Percentiles rank a stretch among this genome's conserved stretches.
These are phyloP conservation scores for Nymphalis io DNA, from an alignment of 1,140 invertebrate species.

Conservation along the genomic window DNA sequence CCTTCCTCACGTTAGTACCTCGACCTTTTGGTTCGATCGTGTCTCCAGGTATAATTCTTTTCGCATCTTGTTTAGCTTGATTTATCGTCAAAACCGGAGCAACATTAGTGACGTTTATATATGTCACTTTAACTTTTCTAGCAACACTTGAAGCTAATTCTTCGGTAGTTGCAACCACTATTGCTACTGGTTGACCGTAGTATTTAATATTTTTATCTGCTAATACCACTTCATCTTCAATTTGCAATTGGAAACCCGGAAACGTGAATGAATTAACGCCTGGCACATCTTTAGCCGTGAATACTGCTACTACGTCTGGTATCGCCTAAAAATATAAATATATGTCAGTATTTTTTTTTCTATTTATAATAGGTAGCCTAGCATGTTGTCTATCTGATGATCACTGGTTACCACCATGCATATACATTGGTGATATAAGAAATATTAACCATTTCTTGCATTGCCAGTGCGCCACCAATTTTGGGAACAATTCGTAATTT, in stretches of 20 bases:
- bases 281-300: conserved; percentile 86
- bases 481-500: too few species aligned
- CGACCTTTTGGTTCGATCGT: conserved; percentile 62
- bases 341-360: neutral
- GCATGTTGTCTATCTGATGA: too few species aligned
- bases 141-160: conserved; percentile 83
- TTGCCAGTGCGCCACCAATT: too few species aligned
- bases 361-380: neutral
- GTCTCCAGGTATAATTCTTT: conserved; percentile 50
- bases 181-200: conserved; percentile 88
- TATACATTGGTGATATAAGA: too few species aligned
- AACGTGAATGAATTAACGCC: conserved; percentile 82
- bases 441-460: too few species aligned
- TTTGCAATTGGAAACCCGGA: conserved; percentile 52
- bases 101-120: conserved; percentile 71
- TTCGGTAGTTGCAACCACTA: conserved; percentile 85
- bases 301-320: conserved; percentile 85
- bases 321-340: conserved; percentile 46
- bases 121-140: conserved; percentile 85
- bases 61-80: conserved; percentile 59
- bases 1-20: conserved; percentile 63
- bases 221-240: conserved; percentile 81
- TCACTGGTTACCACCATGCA: too few species aligned
- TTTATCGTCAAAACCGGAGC: conserved; percentile 66
- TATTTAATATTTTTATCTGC: conserved; percentile 80